Conservation (phyloP, 2,888 invertebrate genomes). For the Cryptosula pallasiana region DNA sequence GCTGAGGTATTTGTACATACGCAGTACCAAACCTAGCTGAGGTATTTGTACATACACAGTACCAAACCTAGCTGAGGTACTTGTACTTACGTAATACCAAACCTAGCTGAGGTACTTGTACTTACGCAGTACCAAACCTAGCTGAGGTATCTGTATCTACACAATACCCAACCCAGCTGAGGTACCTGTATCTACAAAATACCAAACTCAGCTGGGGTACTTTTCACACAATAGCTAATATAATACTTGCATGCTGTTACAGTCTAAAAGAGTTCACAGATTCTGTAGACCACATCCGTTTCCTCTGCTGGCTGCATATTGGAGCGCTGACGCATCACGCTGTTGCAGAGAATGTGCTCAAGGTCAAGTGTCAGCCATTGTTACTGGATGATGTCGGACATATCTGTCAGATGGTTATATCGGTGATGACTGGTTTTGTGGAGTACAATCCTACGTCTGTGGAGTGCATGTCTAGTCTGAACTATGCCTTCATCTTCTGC, state of each 20-base stretch:
- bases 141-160: too few species aligned
- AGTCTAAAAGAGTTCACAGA: slow-evolving; percentile 87
- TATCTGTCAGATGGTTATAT: slow-evolving; percentile 94
- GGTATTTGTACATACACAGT: too few species aligned
- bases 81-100: too few species aligned
- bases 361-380: slow-evolving; percentile 67
- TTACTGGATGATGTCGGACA: slow-evolving; percentile 93
- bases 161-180: too few species aligned
- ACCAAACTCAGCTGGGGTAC: too few species aligned
- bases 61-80: too few species aligned
- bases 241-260: slow-evolving; percentile 24
- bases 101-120: too few species aligned
- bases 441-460: slow-evolving; percentile 89
- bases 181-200: too few species aligned
- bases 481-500: slow-evolving; percentile 94
- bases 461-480: slow-evolving; percentile 89
- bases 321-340: slow-evolving; percentile 80
- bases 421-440: slow-evolving; percentile 92
- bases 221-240: too few species aligned
- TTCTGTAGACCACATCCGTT: slow-evolving; percentile 86
- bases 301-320: slow-evolving; percentile 89
- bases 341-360: slow-evolving; percentile 58
- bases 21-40: too few species aligned
- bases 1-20: too few species aligned
- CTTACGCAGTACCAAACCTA: too few species aligned